A percentile compares a stretch with the other conserved stretches of the same genome.
phyloP scores from a whole-genome alignment of 1,140 invertebrate species.

The Heterodera carotae region DNA sequence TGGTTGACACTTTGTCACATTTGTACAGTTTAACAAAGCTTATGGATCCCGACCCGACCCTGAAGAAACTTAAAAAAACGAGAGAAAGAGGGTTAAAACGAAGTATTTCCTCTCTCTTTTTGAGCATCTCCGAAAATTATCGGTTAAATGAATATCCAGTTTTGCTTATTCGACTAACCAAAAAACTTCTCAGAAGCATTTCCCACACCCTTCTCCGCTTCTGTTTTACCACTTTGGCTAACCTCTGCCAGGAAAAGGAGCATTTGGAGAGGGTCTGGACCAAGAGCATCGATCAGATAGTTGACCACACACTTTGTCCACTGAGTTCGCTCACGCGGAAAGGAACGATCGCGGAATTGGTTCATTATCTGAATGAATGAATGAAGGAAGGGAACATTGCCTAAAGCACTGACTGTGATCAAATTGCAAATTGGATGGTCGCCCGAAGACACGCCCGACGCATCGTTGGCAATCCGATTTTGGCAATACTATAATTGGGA shows the following conservation, averaged over 20 bases:
- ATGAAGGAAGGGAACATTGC: background rate
- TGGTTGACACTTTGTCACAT: too few species aligned
- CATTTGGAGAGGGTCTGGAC: conserved; percentile 84
- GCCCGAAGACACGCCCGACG: conserved; percentile 20
- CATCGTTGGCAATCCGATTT: conserved; percentile 11
- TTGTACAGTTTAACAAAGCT: too few species aligned
- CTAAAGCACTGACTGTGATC: conserved; percentile 53
- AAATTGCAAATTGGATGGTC: conserved; percentile 63
- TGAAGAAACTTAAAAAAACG: too few species aligned
- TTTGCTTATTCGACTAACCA: too few species aligned
- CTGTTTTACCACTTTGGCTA: too few species aligned
- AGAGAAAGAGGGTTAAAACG: too few species aligned
- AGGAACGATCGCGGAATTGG: conserved; percentile 88
- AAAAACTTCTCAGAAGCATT: too few species aligned
- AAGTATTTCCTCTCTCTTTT: too few species aligned
- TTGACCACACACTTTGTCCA: conserved; percentile 99
- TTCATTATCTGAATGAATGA: conserved; percentile 75
- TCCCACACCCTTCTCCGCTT: too few species aligned
- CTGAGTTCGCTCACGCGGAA: conserved; percentile 96
- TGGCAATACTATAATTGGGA: conserved; percentile 37
- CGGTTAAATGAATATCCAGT: too few species aligned
- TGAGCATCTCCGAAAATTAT: too few species aligned
- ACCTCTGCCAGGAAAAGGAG: conserved; percentile 91
- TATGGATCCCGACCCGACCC: too few species aligned
- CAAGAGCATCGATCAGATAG: conserved; percentile 93